Evolutionary conservation across 2,797 vertebrate genomes (phyloP).

Genomic region (Accipiter superciliosus): DNA sequence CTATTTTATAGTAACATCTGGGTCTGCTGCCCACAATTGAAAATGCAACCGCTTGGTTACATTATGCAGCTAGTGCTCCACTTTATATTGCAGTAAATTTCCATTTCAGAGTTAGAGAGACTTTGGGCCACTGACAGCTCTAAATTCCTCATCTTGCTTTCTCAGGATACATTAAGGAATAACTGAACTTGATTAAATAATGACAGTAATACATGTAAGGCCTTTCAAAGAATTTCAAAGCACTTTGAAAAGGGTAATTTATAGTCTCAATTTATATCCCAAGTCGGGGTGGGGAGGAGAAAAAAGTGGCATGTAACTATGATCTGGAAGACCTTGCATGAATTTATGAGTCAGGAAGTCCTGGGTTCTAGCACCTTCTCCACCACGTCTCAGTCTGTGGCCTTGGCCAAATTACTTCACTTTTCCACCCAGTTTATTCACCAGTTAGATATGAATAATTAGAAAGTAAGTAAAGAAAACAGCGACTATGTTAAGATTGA

Average conservation of each 20-base stretch:
- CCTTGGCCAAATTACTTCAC: constrained; percentile 14
- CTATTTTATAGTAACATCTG: constrained; percentile 27
- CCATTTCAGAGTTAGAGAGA: not conserved
- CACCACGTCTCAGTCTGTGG: not conserved
- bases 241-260: not conserved
- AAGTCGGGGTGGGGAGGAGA: not conserved
- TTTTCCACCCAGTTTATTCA: constrained; percentile 33
- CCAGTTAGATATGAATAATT: constrained; percentile 14
- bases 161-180: not conserved
- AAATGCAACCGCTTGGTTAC: not conserved
- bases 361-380: not conserved
- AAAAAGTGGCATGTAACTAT: not conserved
- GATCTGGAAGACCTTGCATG: not conserved
- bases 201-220: not conserved
- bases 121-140: not conserved
- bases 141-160: not conserved
- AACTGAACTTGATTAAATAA: not conserved
- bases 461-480: not conserved
- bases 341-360: constrained; percentile 16
- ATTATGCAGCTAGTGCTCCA: not conserved
- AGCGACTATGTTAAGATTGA: not conserved
- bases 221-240: not conserved
- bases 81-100: not conserved
- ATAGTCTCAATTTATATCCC: not conserved
- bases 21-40: not conserved